Conservation (phyloP, 2,797 vertebrate species). For the Sphenopsis melanotis region DNA sequence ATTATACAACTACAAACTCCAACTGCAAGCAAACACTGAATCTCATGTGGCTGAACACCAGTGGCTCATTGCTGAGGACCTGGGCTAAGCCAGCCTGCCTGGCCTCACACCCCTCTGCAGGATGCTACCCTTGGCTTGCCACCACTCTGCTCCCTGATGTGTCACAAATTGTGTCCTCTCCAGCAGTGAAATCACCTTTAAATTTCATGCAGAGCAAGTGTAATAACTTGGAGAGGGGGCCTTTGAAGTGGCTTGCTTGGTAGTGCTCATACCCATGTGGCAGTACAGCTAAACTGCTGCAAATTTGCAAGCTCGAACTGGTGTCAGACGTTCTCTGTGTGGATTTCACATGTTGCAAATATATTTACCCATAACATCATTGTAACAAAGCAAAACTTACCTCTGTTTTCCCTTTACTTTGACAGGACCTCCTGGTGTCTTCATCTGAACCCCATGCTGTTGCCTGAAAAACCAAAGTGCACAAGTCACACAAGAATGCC, state of each 20-base stretch:
- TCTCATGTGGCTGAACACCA: neutral
- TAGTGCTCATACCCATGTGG: neutral
- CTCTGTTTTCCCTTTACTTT: conserved; percentile 99
- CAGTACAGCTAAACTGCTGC: neutral
- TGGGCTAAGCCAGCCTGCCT: neutral
- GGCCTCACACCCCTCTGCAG: neutral
- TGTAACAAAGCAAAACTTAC: conserved; percentile 63
- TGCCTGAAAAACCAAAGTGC: conserved; percentile 82
- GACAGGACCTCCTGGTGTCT: conserved; percentile 95
- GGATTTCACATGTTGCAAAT: conserved; percentile 8
- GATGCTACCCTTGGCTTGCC: neutral
- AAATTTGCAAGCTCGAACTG: neutral
- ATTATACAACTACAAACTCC: neutral
- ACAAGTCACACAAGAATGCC: conserved; percentile 42
- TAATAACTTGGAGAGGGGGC: neutral
- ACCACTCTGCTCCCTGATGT: neutral
- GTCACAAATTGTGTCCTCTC: conserved; percentile 4
- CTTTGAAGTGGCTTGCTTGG: neutral
- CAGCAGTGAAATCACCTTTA: conserved; percentile 6
- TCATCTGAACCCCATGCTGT: conserved; percentile 96
- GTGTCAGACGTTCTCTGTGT: neutral
- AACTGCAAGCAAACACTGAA: neutral
- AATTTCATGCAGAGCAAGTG: neutral
- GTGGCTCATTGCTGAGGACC: neutral
- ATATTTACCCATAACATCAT: neutral